phyloP scores from a whole-genome alignment of 2,797 vertebrate genomes.

The Tragelaphus eurycerus region DNA sequence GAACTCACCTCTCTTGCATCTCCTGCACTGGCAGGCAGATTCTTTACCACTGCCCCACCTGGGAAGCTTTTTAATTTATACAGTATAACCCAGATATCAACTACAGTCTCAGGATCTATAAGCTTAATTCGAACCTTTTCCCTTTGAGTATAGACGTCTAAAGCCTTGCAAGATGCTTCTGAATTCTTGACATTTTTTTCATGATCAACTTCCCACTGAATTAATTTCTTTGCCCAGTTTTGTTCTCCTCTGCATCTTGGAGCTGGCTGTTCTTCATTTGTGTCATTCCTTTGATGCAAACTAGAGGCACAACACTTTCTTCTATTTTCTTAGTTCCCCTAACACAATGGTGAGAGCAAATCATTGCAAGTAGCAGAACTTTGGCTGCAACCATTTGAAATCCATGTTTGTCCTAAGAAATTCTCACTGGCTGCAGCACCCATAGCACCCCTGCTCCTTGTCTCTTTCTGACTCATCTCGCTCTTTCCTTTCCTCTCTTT shows the following conservation, averaged over 20 bases:
- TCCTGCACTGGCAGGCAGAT: neutral
- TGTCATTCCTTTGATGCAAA: neutral
- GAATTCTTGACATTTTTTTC: neutral
- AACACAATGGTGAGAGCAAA: neutral
- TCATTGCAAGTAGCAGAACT: neutral
- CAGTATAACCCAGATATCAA: accelerated
- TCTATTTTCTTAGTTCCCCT: neutral
- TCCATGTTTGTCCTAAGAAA: neutral
- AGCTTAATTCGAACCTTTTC: neutral
- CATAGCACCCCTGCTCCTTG: accelerated
- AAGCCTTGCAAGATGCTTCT: neutral
- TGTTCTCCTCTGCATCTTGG: neutral
- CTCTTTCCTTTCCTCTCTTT: neutral
- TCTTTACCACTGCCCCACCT: neutral
- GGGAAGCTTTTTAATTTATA: neutral
- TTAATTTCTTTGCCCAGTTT: neutral
- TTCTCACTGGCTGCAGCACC: neutral
- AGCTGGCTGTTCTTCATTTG: neutral
- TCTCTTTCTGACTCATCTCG: neutral
- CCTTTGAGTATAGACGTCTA: neutral
- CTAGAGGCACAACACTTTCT: neutral
- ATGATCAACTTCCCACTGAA: neutral
- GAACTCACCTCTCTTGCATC: neutral
- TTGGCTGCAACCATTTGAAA: neutral
- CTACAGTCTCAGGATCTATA: neutral